Base-by-base conservation (phyloP, 23 tunicate genomes). In the Halocynthia roretzi region DNA sequence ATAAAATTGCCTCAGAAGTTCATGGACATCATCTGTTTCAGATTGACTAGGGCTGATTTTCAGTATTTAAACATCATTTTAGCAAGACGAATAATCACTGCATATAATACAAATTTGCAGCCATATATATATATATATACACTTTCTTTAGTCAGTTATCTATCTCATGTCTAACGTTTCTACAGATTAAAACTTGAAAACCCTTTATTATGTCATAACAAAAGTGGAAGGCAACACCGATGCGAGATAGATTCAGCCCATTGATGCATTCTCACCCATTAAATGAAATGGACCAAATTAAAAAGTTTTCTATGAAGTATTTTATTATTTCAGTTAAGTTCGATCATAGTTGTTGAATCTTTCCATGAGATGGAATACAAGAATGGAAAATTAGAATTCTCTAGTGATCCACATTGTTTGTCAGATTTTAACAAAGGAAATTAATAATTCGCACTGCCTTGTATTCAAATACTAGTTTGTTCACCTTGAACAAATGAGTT, bases 311-410 rank as follows among this genome's bases (percentile, higher is more conserved):
- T n/a, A n/a, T n/a, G n/a, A n/a, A n/a, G n/a, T n/a, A n/a, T n/a
- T n/a, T n/a, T n/a, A n/a, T n/a, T n/a, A n/a, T n/a, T n/a, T n/a
- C n/a, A n/a, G n/a, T n/a, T n/a, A 94, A 11, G 88, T 94, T 56
- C 87, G 70, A 6, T 87, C 88, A 64, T 94, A 96, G 57, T 88
- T 87, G 87, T 94, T 94, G 80, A 94, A 94, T 10, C 91, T 81
- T 62, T 94, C 99, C 96, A 94, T 94, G 71, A 5, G 64, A 77
- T 92, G 84, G 56, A 8, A 75, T 8, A 31, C 19, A 9, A 10
- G 6, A 52, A 71, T 31, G 44, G 44, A 31, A 31, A 0, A 31
- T 31, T 31, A 31, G 44, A 31, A 31, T 31, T 31, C 44, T 31
- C 44, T 31, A 31, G 1, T 31, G 44, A 72, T 67, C 2, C 18